Evolutionary conservation across 2,797 vertebrate species (phyloP).

Genomic region (Parotocinclus haroldoi): DNA sequence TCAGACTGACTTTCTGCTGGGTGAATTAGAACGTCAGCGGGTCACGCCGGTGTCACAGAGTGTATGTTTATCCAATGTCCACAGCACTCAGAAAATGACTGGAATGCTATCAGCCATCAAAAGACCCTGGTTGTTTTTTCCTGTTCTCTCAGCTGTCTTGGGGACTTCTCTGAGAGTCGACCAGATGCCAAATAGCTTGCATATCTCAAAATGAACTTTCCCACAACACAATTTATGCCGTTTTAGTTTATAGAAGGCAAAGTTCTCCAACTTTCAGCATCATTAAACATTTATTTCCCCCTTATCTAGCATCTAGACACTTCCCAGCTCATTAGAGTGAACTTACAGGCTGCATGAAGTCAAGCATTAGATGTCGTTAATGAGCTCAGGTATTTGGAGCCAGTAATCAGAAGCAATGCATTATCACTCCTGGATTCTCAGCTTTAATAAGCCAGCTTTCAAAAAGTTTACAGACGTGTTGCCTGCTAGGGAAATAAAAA

Average conservation of each 20-base stretch:
- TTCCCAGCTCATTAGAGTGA: conserved; percentile 22
- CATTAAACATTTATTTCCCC: neutral
- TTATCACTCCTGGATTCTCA: conserved; percentile 27
- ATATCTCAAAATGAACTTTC: conserved; percentile 76
- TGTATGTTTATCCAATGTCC: conserved; percentile 67
- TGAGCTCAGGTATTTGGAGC: no score
- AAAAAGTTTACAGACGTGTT: conserved; percentile 39
- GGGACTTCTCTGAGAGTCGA: conserved; percentile 61
- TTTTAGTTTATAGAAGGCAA: conserved; percentile 21
- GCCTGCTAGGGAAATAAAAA: conserved; percentile 50
- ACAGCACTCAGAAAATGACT: conserved; percentile 60
- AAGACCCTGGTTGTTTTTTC: conserved; percentile 69
- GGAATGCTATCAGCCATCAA: conserved; percentile 66
- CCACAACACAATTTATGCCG: conserved; percentile 60
- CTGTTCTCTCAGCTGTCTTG: conserved; percentile 65
- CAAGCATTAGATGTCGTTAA: conserved; percentile 1
- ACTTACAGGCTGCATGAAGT: conserved; percentile 36
- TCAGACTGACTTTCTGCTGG: conserved; percentile 38
- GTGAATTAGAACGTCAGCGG: conserved; percentile 53
- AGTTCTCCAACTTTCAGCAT: neutral
- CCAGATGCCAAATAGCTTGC: conserved; percentile 66
- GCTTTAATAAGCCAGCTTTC: conserved; percentile 61
- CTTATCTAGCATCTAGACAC: conserved; percentile 43
- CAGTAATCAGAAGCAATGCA: no score
- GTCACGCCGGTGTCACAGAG: conserved; percentile 55